phyloP scores from a whole-genome alignment of 2,113 vertebrate genomes.

The Psittacara wagleri region DNA sequence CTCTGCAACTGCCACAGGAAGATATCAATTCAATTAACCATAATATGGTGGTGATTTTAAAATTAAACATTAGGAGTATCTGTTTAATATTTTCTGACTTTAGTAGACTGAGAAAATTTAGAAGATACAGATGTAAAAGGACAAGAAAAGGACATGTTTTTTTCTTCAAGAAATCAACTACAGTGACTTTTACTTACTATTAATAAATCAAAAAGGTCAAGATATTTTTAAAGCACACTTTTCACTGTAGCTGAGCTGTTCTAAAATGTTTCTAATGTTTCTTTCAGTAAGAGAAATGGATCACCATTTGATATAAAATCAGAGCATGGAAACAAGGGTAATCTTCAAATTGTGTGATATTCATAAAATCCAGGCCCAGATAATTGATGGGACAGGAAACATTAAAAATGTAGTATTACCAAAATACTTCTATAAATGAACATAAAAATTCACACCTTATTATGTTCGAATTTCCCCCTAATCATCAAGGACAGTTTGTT shows the following conservation, averaged over 20 bases:
- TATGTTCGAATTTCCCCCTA: neutral
- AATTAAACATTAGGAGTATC: neutral
- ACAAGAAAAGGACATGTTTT: rapidly evolving
- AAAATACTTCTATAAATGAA: neutral
- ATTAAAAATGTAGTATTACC: neutral
- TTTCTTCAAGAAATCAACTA: neutral
- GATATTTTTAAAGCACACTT: neutral
- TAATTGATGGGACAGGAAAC: neutral
- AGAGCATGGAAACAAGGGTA: neutral
- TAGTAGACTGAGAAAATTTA: neutral
- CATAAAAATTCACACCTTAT: neutral
- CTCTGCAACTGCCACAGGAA: neutral
- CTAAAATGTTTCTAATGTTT: neutral
- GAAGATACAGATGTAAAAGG: neutral
- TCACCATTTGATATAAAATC: neutral
- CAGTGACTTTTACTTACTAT: neutral
- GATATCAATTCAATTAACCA: neutral
- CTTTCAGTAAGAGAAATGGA: neutral
- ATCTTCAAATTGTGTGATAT: neutral
- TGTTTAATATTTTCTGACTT: neutral
- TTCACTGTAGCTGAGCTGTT: neutral
- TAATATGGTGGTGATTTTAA: neutral
- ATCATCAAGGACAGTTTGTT: neutral
- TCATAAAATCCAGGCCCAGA: neutral
- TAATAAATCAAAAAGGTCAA: neutral